These are phyloP conservation scores for Planiliza haematocheilus DNA, from an alignment of 2,113 vertebrate species.

Conservation along the genomic window DNA sequence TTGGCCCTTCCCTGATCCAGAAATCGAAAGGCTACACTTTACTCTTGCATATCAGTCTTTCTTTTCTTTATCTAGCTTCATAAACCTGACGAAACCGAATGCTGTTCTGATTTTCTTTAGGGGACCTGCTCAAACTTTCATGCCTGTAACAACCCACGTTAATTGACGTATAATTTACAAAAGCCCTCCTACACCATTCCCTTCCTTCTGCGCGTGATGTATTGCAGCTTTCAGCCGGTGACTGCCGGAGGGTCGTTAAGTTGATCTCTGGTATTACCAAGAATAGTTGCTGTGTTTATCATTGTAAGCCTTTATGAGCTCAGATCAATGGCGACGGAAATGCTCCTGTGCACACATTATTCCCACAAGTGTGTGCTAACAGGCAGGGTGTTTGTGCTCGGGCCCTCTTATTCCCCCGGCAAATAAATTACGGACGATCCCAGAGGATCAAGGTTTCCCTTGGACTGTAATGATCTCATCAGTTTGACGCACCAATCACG, in stretches of 20 bases:
- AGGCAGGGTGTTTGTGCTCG: slow-evolving; percentile 12
- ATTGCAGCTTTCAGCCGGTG: slow-evolving; percentile 43
- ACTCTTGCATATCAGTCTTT: background rate
- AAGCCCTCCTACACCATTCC: slow-evolving; percentile 19
- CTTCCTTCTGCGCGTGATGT: slow-evolving; percentile 26
- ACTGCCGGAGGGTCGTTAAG: slow-evolving; percentile 47
- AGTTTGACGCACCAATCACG: slow-evolving; percentile 43
- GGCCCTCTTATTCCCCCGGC: slow-evolving; percentile 37
- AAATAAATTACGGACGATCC: slow-evolving; percentile 60
- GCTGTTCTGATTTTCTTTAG: slow-evolving; percentile 1
- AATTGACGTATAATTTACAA: slow-evolving; percentile 44
- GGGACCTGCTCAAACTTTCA: background rate
- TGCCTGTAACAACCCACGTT: slow-evolving; percentile 31
- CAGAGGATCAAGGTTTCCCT: slow-evolving; percentile 57
- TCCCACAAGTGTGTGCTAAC: slow-evolving; percentile 57
- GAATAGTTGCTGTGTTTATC: slow-evolving; percentile 65
- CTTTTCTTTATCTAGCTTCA: background rate
- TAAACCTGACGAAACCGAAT: slow-evolving; percentile 11
- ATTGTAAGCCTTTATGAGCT: slow-evolving; percentile 54
- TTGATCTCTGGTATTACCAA: slow-evolving; percentile 58
- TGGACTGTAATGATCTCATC: slow-evolving; percentile 50
- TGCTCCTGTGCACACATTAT: slow-evolving; percentile 42
- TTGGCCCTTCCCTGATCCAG: background rate
- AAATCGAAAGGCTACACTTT: background rate
- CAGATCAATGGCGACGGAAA: slow-evolving; percentile 68